Evolutionary conservation across 2,113 vertebrate species (phyloP), one percentile per base, ranked within the genome.

Genomic region (Lagopus leucura): DNA sequence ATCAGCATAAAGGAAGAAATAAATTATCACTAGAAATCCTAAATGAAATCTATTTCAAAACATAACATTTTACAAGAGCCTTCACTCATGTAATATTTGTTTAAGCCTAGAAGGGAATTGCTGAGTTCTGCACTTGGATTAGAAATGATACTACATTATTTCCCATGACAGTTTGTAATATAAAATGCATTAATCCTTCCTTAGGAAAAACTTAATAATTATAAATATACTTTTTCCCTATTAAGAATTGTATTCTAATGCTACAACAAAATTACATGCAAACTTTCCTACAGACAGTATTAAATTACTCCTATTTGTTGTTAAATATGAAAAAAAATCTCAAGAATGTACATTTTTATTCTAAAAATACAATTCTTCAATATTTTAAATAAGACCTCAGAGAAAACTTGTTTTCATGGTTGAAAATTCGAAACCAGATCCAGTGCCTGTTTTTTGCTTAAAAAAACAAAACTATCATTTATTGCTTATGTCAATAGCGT

Each of bases 41-140:
- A 98, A 98, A 98, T 98, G 97, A 97, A 98, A 98, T 98, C 97
- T 97, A 98, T 98, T 98, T 98, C 96, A 98, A 98, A 99, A 98
- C 97, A 96, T 84, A 98, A 97, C 96, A 97, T 97, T 98, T 98
- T 97, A 98, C 97, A 97, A 97, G 97, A 97, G 93, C 69, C 90
- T 92, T 97, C 97, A 98, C 97, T 98, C 95, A 94, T 95, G 97
- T 97, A 98, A 97, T 98, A 98, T 98, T 98, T 98, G 98, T 97
- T 98, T 97, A 98, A 98, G 96, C 72, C 96, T 96, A 82, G 58
- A 94, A 97, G 96, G 95, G 96, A 98, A 98, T 96, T 97, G 88
- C 81, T 42, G 3, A 95, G 91, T 88, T 95, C 88, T 91, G 82
- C 64, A 90, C 88, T 94, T 73, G 89, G 92, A 96, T 95, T 50